Base-by-base conservation (phyloP, 1,140 invertebrate genomes). In the Cotesia chilonis region DNA sequence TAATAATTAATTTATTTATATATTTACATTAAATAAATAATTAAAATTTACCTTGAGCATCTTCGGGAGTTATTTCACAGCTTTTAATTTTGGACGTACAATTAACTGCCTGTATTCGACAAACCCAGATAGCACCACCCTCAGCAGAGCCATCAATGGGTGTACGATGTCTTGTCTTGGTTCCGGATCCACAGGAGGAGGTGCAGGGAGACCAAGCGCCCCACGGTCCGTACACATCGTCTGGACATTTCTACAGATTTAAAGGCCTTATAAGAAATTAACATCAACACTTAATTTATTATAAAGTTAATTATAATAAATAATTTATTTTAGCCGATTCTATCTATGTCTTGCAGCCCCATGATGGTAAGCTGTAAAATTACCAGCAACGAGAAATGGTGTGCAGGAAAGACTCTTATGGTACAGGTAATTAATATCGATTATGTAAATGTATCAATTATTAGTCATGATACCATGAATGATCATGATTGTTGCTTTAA, bases 131-230 rank as follows among this genome's bases (percentile, higher is more conserved):
- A 55, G 10, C 5, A 47, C 41, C 10, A 1, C 72, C 80, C 4
- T 79, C 65, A 14, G 78, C 76, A 4, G 79, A 88, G 20, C 89
- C 86, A 17, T 82, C 76, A 10, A 85, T 83, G 71, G 84, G 85
- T 3, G 87, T 83, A 7, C 94, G 86, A 1, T 89, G 90, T 64
- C 92, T 88, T 75, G 90, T 83, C 59, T 89, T 87, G 0, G 89
- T 84, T 0, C 92, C 91, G 68, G 89, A 87, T 0, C 92, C 92
- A 81, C 92, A 94, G 2, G 89, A 88, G 1, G 90, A 90, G 4
- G 90, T 90, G 83, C 92, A 94, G 9, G 89, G 88, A 1, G 89
- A 89, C 91, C 91, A 93, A 47, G 88, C 83, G 7, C 90, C 87
- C 92, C 92, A 93, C 9, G 85, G 77, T 0, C 88, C 89, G 17